Evolutionary conservation across 2,113 vertebrate genomes (phyloP).

Genomic region (Mastomys coucha): DNA sequence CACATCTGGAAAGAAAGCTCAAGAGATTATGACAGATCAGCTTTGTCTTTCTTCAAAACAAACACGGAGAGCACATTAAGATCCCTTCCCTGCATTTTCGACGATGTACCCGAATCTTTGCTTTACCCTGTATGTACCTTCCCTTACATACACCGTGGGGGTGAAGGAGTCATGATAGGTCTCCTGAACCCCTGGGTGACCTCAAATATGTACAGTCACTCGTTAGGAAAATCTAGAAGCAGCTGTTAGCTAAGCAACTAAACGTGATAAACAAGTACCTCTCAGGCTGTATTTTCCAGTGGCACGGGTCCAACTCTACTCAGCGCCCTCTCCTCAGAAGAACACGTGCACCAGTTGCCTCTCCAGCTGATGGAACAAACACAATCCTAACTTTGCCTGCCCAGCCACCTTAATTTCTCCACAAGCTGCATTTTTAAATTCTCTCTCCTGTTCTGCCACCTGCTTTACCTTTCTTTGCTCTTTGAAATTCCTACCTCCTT

Average conservation of each 20-base stretch:
- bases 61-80: background rate
- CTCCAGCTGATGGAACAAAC: background rate
- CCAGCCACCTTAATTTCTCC: conserved; percentile 44
- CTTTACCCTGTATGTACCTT: background rate
- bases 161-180: background rate
- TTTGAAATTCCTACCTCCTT: conserved; percentile 56
- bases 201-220: background rate
- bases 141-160: no score
- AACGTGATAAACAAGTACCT: background rate
- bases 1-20: conserved; percentile 56
- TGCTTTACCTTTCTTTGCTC: conserved; percentile 67
- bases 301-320: background rate
- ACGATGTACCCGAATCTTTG: background rate
- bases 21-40: conserved; percentile 30
- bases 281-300: background rate
- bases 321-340: background rate
- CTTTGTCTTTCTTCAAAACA: conserved; percentile 36
- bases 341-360: background rate
- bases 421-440: conserved; percentile 55
- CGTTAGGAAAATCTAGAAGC: background rate
- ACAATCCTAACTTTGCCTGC: background rate
- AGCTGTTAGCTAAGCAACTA: background rate
- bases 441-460: conserved; percentile 74
- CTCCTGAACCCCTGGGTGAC: background rate
- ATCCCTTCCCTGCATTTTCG: background rate